Conservation (phyloP, 2,888 invertebrate genomes). For the Corbicula japonica region DNA sequence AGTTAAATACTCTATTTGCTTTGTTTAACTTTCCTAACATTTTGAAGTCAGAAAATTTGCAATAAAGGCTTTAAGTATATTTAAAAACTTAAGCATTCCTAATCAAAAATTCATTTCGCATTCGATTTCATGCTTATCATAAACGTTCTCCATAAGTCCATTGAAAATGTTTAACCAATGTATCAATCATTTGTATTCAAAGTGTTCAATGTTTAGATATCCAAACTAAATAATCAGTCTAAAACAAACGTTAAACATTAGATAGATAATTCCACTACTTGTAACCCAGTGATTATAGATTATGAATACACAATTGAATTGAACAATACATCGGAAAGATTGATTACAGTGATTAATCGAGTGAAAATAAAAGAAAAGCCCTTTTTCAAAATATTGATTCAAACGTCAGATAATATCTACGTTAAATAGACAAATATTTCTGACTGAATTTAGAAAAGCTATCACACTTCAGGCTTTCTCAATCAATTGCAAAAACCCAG, state of each 20-base stretch:
- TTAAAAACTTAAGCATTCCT: too few species aligned
- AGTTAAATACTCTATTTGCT: too few species aligned
- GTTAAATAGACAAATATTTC: too few species aligned
- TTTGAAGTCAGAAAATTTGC: too few species aligned
- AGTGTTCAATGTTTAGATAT: too few species aligned
- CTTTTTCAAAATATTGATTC: constrained; percentile 49
- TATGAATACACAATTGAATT: constrained; percentile 19
- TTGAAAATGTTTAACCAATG: constrained; percentile 7
- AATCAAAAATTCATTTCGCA: too few species aligned
- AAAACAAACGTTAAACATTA: constrained; percentile 25
- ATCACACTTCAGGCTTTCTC: too few species aligned
- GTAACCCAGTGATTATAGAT: constrained; percentile 40
- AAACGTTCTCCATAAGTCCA: neutral
- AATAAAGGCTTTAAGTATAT: too few species aligned
- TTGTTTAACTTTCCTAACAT: too few species aligned
- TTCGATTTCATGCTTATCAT: too few species aligned
- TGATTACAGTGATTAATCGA: constrained; percentile 35
- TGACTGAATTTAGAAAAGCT: too few species aligned
- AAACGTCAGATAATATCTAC: constrained; percentile 5
- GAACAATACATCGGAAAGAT: constrained; percentile 18
- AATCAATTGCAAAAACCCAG: too few species aligned
- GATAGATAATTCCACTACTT: constrained; percentile 13
- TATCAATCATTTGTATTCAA: constrained; percentile 15
- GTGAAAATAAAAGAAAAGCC: constrained; percentile 42
- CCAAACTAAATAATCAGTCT: neutral